phyloP scores from a whole-genome alignment of 2,113 vertebrate genomes.

The Balaeniceps rex region DNA sequence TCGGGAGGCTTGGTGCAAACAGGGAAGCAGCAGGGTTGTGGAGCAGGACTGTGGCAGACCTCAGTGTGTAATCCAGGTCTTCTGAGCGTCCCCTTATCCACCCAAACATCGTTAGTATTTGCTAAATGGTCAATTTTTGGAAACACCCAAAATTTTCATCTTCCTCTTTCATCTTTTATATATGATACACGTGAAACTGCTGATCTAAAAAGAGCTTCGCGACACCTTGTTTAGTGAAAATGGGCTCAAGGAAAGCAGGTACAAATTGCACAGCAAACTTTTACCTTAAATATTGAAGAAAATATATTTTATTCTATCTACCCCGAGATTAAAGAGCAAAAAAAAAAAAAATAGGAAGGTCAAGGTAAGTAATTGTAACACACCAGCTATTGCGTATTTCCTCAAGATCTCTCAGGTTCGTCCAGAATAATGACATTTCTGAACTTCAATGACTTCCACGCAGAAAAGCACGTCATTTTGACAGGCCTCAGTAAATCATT shows the following conservation, averaged over 20 bases:
- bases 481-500: constrained; percentile 46
- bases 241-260: background rate
- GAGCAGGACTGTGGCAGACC: background rate
- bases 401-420: background rate
- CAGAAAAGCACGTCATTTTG: background rate
- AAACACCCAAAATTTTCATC: background rate
- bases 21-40: background rate
- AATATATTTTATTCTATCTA: background rate
- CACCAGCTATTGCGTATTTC: background rate
- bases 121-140: background rate
- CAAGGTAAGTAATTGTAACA: background rate
- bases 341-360: background rate
- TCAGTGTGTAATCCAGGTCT: background rate
- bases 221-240: background rate
- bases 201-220: background rate
- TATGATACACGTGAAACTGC: background rate
- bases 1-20: background rate
- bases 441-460: background rate
- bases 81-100: background rate
- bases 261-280: background rate
- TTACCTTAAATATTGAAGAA: background rate
- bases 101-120: background rate
- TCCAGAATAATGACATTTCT: constrained; percentile 9
- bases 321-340: background rate
- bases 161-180: background rate